A percentile compares a stretch with the other conserved stretches of the same genome.
Evolutionary conservation across 1,140 invertebrate species (phyloP).

Genomic region (Leptopilina boulardi): DNA sequence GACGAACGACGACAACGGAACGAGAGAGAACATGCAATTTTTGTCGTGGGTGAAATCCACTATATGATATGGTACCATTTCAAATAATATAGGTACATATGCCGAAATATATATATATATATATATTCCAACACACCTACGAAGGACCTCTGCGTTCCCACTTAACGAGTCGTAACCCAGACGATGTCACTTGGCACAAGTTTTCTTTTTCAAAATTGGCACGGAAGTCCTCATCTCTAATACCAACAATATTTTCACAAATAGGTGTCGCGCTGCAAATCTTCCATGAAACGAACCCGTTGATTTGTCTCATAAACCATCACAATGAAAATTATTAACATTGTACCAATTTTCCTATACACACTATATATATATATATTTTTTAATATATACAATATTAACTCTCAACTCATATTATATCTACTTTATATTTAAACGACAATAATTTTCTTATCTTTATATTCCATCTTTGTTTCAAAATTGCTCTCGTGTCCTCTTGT

Average conservation of each 20-base stretch:
- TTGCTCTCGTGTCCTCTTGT: no score
- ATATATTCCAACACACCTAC: not conserved
- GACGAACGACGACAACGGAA: not conserved
- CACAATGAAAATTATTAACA: constrained; percentile 1
- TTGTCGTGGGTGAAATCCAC: constrained; percentile 27
- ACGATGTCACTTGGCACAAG: constrained; percentile 55
- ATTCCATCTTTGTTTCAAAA: no score
- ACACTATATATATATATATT: not conserved
- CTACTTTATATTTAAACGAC: no score
- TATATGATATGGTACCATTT: not conserved
- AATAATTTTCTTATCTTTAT: no score
- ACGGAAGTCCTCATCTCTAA: constrained; percentile 51
- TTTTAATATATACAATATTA: not conserved
- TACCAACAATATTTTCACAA: constrained; percentile 48
- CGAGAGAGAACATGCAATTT: not conserved
- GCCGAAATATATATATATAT: no score
- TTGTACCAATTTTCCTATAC: not conserved
- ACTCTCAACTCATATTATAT: not conserved
- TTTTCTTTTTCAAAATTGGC: constrained; percentile 59
- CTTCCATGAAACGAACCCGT: constrained; percentile 33
- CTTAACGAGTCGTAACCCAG: constrained; percentile 60
- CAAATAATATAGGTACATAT: not conserved
- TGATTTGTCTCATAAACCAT: constrained; percentile 25
- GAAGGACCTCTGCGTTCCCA: constrained; percentile 45
- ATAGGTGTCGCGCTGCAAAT: constrained; percentile 29